Percentiles rank a stretch among this genome's conserved stretches.
phyloP scores from a whole-genome alignment of 2,888 invertebrate genomes.

The Amaurobius ferox region DNA sequence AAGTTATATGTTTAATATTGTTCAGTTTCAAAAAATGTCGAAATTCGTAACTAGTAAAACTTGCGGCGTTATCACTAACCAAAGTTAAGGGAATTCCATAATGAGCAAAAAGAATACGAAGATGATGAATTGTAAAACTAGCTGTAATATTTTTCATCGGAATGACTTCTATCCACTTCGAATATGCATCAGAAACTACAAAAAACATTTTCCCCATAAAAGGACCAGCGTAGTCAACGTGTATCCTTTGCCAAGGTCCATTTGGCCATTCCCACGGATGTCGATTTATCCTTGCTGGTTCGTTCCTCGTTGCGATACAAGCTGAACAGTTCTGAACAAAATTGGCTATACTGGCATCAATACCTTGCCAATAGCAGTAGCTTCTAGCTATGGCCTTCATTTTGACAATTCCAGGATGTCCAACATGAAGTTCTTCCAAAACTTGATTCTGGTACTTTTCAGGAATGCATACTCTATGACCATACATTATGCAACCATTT shows the following conservation, averaged over 20 bases:
- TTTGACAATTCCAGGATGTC: conserved; percentile 46
- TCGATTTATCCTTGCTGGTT: conserved; percentile 45
- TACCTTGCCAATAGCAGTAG: conserved; percentile 54
- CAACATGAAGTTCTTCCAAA: conserved; percentile 32
- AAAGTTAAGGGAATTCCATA: too few species aligned
- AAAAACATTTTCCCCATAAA: conserved; percentile 51
- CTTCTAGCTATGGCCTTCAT: conserved; percentile 52
- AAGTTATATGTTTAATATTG: too few species aligned
- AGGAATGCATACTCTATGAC: conserved; percentile 9
- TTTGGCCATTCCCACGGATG: conserved; percentile 37
- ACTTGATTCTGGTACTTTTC: background rate
- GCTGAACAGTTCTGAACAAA: conserved; percentile 51
- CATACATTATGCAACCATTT: background rate
- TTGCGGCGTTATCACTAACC: too few species aligned
- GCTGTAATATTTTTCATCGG: conserved; percentile 35
- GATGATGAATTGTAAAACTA: too few species aligned
- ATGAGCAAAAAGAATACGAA: too few species aligned
- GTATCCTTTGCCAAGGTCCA: conserved; percentile 43
- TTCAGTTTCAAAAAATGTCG: too few species aligned
- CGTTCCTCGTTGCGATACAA: conserved; percentile 45
- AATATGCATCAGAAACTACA: conserved; percentile 47
- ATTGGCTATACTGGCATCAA: conserved; percentile 44
- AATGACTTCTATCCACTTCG: conserved; percentile 57
- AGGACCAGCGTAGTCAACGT: conserved; percentile 58
- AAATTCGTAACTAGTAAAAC: too few species aligned